These are phyloP conservation scores for Panthera leo DNA, from an alignment of 2,113 vertebrate genomes.

Conservation along the genomic window DNA sequence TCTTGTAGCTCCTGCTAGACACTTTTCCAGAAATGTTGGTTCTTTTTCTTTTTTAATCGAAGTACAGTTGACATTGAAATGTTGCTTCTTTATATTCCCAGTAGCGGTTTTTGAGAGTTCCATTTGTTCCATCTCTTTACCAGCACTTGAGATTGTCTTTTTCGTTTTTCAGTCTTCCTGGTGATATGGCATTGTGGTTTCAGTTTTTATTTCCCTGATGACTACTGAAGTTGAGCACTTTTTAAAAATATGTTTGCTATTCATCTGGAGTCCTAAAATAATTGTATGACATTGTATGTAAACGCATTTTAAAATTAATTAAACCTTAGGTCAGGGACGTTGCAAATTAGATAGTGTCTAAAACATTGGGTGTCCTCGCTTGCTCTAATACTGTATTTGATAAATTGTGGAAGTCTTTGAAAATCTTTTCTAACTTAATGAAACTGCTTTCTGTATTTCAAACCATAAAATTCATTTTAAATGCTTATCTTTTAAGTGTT, in stretches of 20 bases:
- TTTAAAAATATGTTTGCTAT: not conserved
- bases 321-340: not conserved
- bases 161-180: not conserved
- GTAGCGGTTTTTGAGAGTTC: not conserved
- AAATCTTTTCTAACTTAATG: not conserved
- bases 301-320: not conserved
- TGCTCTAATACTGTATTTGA: not conserved
- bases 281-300: not conserved
- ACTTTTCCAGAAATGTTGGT: not conserved
- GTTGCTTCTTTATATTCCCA: not conserved
- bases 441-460: constrained; percentile 20
- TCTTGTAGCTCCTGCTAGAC: not conserved
- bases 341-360: constrained; percentile 24
- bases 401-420: constrained; percentile 43
- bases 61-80: not conserved
- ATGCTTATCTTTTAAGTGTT: not conserved
- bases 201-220: not conserved
- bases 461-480: constrained; percentile 10
- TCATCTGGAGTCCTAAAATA: constrained; percentile 13
- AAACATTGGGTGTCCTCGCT: constrained; percentile 13
- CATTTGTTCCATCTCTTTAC: not conserved
- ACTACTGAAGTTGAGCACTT: not conserved
- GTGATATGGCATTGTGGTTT: not conserved
- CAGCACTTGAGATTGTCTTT: not conserved
- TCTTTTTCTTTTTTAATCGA: not conserved